These are phyloP conservation scores for Danio tinwini DNA, from an alignment of 2,797 vertebrate species.

Conservation along the genomic window DNA sequence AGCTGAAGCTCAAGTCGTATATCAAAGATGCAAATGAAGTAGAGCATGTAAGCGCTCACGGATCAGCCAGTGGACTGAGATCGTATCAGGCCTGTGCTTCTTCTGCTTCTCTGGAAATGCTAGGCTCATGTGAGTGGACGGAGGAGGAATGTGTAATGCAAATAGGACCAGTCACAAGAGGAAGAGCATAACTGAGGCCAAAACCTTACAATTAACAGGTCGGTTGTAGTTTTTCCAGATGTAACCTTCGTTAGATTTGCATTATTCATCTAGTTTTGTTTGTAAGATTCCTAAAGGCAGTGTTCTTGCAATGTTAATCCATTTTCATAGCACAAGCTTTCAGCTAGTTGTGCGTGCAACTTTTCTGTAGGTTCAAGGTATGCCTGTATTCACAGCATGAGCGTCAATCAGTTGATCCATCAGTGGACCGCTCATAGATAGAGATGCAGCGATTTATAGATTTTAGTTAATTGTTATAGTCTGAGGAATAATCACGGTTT, in stretches of 20 bases:
- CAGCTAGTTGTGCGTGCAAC: too few relatives aligned
- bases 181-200: slow-evolving; percentile 28
- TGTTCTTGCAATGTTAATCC: background rate
- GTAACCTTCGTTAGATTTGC: background rate
- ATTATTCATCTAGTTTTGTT: background rate
- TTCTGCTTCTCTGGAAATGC: slow-evolving; percentile 15
- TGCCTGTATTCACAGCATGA: too few relatives aligned
- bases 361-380: too few relatives aligned
- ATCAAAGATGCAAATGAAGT: slow-evolving; percentile 41
- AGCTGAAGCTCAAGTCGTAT: background rate
- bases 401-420: too few relatives aligned
- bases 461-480: too few relatives aligned
- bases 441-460: too few relatives aligned
- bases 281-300: background rate
- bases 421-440: too few relatives aligned
- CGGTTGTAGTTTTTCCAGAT: background rate
- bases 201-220: slow-evolving; percentile 27
- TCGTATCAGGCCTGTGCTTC: slow-evolving; percentile 26
- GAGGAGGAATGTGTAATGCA: slow-evolving; percentile 42
- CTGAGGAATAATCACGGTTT: too few relatives aligned
- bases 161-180: slow-evolving; percentile 47
- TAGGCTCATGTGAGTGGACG: slow-evolving; percentile 2
- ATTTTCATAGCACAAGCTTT: too few relatives aligned
- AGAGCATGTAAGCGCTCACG: background rate
- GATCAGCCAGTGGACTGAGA: slow-evolving; percentile 30